A percentile compares a stretch with the other conserved stretches of the same genome.
Evolutionary conservation across 2,797 vertebrate species (phyloP).

Genomic region (Phoebastria nigripes): DNA sequence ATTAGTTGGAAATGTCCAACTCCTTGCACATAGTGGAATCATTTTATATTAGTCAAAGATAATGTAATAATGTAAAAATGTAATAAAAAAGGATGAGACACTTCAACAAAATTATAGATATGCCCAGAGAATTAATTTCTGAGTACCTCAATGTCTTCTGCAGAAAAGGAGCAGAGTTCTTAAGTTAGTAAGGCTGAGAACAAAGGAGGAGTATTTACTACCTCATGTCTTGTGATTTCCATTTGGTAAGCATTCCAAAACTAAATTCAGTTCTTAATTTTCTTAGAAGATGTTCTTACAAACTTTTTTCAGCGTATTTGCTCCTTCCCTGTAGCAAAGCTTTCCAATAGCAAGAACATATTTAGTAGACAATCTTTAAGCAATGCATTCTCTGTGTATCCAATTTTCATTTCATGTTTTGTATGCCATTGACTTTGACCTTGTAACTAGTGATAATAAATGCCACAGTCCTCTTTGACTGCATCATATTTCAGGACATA

Average conservation of each 20-base stretch:
- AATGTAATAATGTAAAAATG: not conserved
- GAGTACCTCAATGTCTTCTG: not conserved
- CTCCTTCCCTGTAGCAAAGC: not conserved
- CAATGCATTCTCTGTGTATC: not conserved
- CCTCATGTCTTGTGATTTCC: not conserved
- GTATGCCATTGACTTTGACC: slow-evolving; percentile 8
- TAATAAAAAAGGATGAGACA: not conserved
- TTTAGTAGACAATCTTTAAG: not conserved
- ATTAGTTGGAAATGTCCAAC: not conserved
- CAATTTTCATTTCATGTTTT: not conserved
- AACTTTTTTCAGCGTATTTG: not conserved
- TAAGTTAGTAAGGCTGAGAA: not conserved
- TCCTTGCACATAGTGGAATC: not conserved
- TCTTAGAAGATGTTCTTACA: not conserved
- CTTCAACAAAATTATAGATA: not conserved
- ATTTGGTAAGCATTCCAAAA: not conserved
- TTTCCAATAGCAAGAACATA: not conserved
- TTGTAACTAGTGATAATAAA: slow-evolving; percentile 18
- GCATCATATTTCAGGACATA: not conserved
- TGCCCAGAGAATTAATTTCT: not conserved
- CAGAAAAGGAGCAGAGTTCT: not conserved
- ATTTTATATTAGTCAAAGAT: not conserved
- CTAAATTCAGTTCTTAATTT: not conserved
- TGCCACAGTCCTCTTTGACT: not conserved
- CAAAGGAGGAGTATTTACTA: not conserved